A percentile compares a stretch with the other conserved stretches of the same genome.
Conservation (phyloP, 2,797 vertebrate species). For the Huso huso region DNA sequence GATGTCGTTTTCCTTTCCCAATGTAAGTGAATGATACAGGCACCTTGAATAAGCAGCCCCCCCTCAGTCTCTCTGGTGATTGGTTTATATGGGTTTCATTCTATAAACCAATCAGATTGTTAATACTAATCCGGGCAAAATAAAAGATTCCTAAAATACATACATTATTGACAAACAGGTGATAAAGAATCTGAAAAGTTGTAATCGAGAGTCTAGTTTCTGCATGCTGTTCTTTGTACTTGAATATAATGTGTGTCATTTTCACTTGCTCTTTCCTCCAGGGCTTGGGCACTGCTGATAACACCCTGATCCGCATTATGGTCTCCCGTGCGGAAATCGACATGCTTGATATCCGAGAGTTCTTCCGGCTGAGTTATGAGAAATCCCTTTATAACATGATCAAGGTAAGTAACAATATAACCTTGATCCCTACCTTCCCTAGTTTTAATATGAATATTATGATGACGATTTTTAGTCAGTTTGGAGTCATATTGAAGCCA, state of each 20-base stretch:
- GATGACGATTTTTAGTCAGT: too few relatives aligned
- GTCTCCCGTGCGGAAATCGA: constrained; percentile 86
- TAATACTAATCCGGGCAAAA: too few relatives aligned
- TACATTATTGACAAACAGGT: too few relatives aligned
- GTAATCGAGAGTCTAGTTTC: background rate
- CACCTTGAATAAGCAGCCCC: background rate
- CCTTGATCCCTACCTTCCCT: background rate
- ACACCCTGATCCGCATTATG: constrained; percentile 94
- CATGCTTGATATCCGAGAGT: constrained; percentile 94
- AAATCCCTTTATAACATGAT: constrained; percentile 94
- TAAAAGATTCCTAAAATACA: too few relatives aligned
- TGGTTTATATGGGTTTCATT: too few relatives aligned
- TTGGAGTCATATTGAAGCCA: too few relatives aligned
- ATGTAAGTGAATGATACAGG: too few relatives aligned
- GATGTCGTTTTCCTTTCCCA: too few relatives aligned
- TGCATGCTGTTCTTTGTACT: too few relatives aligned
- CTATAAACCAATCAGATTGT: too few relatives aligned
- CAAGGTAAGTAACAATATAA: constrained; percentile 52
- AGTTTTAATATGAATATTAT: too few relatives aligned
- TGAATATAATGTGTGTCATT: background rate
- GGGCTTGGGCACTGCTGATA: constrained; percentile 91
- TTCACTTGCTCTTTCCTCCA: constrained; percentile 30
- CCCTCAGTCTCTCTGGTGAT: background rate
- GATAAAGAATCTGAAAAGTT: too few relatives aligned
- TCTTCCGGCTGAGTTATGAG: constrained; percentile 85